Evolutionary conservation across 2,888 invertebrate species (phyloP), one percentile per base, ranked within the genome.

Genomic region (Dione vanillae): DNA sequence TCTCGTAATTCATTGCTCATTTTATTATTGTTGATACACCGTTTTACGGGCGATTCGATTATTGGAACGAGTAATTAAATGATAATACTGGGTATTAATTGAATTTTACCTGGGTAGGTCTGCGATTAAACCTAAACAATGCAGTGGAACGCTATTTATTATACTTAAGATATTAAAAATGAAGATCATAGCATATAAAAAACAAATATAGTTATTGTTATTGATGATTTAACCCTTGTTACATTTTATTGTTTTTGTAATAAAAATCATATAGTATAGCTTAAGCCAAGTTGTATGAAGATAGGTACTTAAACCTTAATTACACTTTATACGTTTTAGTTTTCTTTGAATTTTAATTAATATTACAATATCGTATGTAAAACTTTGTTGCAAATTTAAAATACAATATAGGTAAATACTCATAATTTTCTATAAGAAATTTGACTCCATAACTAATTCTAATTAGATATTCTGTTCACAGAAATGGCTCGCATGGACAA

Each of bases 401-500:
- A 61, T 35, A 2, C 7, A 56, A 0, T 1, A 27, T 45, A 47
- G 10, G 37, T 43, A 10, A 67, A 7, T 10, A 58, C 5, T 8
- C 41, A 1, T 41, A 12, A 52, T 43, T 37, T 67, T 19, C 6
- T 11, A 65, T 27, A 51, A 65, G 52, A 65, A n/a, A 43, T 52
- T 41, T 61, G 9, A 16, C 41, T 14, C 41, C 27, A 43, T 20
- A n/a, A 51, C 65, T 52, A 54, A 65, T 51, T 59, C n/a, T 72
- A 66, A 66, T 69, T 56, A 65, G 54, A 47, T 43, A 45, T 68
- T 59, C 76, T 83, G 82, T 77, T 90, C 89, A 64, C 95, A 97
- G 97, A 97, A 93, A 96, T 97, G 91, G 96, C 97, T 65, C 95
- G 97, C 78, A 94, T 98, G 95, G 98, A 98, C 89, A 98, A 98